These are phyloP conservation scores for Cosmia trapezina DNA, from an alignment of 2,888 invertebrate species.

Conservation along the genomic window DNA sequence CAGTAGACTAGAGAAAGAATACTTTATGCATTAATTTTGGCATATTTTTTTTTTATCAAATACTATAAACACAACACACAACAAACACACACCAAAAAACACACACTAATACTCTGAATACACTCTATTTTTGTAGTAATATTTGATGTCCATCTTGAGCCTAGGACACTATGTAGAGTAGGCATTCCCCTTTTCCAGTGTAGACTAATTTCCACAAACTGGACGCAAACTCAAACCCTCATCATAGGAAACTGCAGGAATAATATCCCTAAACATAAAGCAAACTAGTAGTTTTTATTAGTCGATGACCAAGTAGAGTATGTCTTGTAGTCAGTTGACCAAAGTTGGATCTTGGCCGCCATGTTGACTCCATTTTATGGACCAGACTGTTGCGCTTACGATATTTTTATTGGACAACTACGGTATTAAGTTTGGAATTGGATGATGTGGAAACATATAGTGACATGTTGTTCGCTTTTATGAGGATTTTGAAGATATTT, in stretches of 20 bases:
- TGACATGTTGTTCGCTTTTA: constrained; percentile 29
- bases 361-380: constrained; percentile 65
- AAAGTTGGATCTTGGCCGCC: constrained; percentile 64
- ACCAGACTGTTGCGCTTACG: constrained; percentile 61
- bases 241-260: constrained; percentile 37
- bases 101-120: too few relatives aligned
- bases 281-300: constrained; percentile 23
- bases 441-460: constrained; percentile 52
- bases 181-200: too few relatives aligned
- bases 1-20: too few relatives aligned
- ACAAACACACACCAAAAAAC: too few relatives aligned
- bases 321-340: constrained; percentile 44
- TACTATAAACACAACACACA: too few relatives aligned
- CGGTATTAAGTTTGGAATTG: constrained; percentile 47
- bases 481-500: not conserved
- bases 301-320: constrained; percentile 10
- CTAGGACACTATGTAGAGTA: too few relatives aligned
- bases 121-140: too few relatives aligned
- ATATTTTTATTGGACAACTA: constrained; percentile 56
- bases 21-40: too few relatives aligned
- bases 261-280: constrained; percentile 37
- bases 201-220: constrained; percentile 19
- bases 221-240: constrained; percentile 9
- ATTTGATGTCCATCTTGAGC: too few relatives aligned
- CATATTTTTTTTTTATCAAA: too few relatives aligned